Base-by-base conservation (phyloP, 2,888 invertebrate species). In the Boloria selene region DNA sequence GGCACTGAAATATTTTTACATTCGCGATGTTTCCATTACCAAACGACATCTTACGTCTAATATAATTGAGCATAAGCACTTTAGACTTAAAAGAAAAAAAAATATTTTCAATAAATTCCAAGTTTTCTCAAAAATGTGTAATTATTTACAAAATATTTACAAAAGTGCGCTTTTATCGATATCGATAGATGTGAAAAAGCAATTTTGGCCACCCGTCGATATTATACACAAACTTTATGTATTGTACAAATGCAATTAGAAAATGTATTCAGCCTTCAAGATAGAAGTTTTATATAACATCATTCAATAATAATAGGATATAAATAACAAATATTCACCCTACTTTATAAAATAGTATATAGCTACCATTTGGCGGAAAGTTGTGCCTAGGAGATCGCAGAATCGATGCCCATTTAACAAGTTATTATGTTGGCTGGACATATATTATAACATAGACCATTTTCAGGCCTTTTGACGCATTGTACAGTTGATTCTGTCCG, bases 11-110 rank as follows among this genome's bases (percentile, higher is more conserved):
- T 58, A 70, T 68, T 70, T 62, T 53, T 49, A 64, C 50, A 72
- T 64, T 64, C 78, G 81, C 77, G 80, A 79, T 81, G 71, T 74
- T 74, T 75, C 76, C 78, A 75, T 79, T 80, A 80, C 80, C 78
- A 76, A 73, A 75, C 73, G 76, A 75, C 74, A 75, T 76, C 85
- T 87, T 87, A 86, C 77, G 77, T 80, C 85, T 88, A 87, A 82
- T 83, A 85, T 85, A 90, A 87, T 92, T 92, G 91, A 92, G 92
- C 92, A 89, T 84, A 91, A 90, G 91, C 90, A 87, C 83, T 86
- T 83, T 81, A 85, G 79, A 86, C 82, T 84, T 84, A 88, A 85
- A 74, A 79, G 83, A 85, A 83, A 78, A 79, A 83, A 83, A 83
- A 78, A 77, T 61, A 63, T 56, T 62, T 60, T 70, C 74, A 80